Conservation (phyloP, 2,113 vertebrate genomes). For the Tylochromis polylepis region DNA sequence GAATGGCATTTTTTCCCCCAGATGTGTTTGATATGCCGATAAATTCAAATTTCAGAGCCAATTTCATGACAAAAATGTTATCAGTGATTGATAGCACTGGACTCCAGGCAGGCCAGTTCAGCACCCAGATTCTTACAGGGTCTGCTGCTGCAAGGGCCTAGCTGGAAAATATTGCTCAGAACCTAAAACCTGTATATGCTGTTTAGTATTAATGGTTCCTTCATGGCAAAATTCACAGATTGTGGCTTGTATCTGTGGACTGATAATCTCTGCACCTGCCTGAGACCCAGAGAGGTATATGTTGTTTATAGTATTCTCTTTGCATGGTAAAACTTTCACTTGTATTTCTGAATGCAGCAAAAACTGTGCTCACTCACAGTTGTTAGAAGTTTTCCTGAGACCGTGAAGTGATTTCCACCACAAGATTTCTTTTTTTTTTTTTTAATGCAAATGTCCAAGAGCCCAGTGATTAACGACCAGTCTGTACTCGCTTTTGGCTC, state of each 20-base stretch:
- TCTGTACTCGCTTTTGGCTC: neutral
- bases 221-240: neutral
- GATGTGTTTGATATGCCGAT: neutral
- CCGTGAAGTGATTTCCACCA: neutral
- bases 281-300: neutral
- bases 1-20: neutral
- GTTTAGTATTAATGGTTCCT: neutral
- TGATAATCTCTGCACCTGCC: neutral
- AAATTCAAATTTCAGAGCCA: neutral
- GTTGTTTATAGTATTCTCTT: neutral
- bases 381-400: neutral
- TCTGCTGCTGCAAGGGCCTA: neutral
- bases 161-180: neutral
- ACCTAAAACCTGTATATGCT: neutral
- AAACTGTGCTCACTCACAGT: neutral
- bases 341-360: neutral
- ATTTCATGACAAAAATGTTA: neutral
- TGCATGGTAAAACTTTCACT: neutral
- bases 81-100: neutral
- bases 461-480: neutral
- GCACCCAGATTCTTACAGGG: neutral
- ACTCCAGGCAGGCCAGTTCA: neutral
- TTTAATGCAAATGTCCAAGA: neutral
- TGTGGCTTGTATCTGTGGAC: neutral
- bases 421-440: neutral